phyloP scores from a whole-genome alignment of 1,140 invertebrate genomes.

The Platorchestia sp. region DNA sequence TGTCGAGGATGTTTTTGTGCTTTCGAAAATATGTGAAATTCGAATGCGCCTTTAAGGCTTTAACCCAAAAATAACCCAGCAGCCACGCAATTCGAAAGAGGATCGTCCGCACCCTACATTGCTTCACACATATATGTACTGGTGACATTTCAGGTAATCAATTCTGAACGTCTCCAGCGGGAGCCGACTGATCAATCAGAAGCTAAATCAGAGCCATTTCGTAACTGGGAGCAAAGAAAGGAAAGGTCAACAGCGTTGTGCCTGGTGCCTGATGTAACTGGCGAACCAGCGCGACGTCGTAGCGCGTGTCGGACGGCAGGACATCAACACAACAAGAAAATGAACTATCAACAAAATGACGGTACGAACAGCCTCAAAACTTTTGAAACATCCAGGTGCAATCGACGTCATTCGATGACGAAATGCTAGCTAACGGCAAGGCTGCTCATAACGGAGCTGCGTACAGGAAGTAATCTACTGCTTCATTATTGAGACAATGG shows the following conservation, averaged over 20 bases:
- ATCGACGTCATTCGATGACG: neutral
- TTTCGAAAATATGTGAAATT: neutral
- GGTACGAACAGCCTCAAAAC: neutral
- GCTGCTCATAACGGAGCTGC: neutral
- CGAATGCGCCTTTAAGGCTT: neutral
- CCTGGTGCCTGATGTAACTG: neutral
- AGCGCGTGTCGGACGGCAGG: neutral
- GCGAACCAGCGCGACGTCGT: neutral
- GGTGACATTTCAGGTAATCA: neutral
- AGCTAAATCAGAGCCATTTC: neutral
- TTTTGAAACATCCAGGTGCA: neutral
- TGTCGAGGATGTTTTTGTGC: neutral
- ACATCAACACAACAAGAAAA: neutral
- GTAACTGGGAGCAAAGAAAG: neutral
- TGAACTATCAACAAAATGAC: neutral
- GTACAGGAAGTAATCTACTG: neutral
- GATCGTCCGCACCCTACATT: neutral
- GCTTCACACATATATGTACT: neutral
- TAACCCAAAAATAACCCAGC: neutral
- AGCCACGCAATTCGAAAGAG: too few relatives aligned
- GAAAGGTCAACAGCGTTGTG: neutral
- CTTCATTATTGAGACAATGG: neutral
- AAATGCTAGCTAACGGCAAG: neutral
- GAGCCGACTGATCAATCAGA: neutral
- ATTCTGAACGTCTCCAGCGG: neutral